Percentiles rank a stretch among this genome's conserved stretches.
Evolutionary conservation across 2,113 vertebrate species (phyloP).

Genomic region (Felis catus): F.catus_Fca126_mat1.0 CM031417.1:29848501-29849000

Average conservation of each 20-base stretch:
- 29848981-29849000: neutral
- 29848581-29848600: neutral
- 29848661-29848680: neutral
- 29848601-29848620: neutral
- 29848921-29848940: neutral
- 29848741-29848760: neutral
- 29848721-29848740: neutral
- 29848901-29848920: neutral
- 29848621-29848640: neutral
- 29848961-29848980: neutral
- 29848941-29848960: neutral
- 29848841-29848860: neutral
- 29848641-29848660: neutral
- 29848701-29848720: neutral
- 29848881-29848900: neutral
- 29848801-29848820: neutral
- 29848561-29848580: neutral
- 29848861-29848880: neutral
- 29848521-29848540: no score
- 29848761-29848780: neutral
- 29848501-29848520: neutral
- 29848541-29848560: neutral
- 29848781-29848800: neutral
- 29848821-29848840: neutral
- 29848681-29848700: neutral